These are phyloP conservation scores for Agonopterix arenella DNA, from an alignment of 2,888 invertebrate genomes.

Conservation along the genomic window DNA sequence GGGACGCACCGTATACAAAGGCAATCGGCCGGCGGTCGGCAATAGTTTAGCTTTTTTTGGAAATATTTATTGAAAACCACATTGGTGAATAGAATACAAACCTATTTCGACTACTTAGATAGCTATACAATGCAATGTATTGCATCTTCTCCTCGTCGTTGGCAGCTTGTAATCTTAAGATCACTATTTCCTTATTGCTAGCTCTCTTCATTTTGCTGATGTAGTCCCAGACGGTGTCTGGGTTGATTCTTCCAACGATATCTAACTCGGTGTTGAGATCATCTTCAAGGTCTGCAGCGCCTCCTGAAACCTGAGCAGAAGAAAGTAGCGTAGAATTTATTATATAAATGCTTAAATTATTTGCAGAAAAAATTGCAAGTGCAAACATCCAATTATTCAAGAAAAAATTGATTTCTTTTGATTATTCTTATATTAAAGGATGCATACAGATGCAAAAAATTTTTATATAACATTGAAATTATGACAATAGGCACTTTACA, in stretches of 20 bases:
- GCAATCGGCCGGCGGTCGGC: too few relatives aligned
- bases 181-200: conserved; percentile 90
- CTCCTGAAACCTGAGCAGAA: conserved; percentile 72
- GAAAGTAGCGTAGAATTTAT: conserved; percentile 1
- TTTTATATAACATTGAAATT: too few relatives aligned
- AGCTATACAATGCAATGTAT: conserved; percentile 91
- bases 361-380: too few relatives aligned
- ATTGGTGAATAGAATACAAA: conserved; percentile 25
- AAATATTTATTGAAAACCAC: too few relatives aligned
- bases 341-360: too few relatives aligned
- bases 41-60: too few relatives aligned
- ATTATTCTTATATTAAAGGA: too few relatives aligned
- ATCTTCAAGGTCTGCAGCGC: conserved; percentile 80
- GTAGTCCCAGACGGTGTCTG: conserved; percentile 95
- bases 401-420: too few relatives aligned
- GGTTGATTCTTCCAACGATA: conserved; percentile 94
- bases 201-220: conserved; percentile 92
- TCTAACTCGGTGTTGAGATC: conserved; percentile 87
- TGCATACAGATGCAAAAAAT: background rate
- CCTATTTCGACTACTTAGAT: conserved; percentile 88
- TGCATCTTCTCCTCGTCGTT: conserved; percentile 90
- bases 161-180: conserved; percentile 88
- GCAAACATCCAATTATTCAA: too few relatives aligned
- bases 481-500: too few relatives aligned
- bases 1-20: too few relatives aligned